Percentiles rank a stretch among this genome's conserved stretches.
Evolutionary conservation across 1,140 invertebrate genomes (phyloP).

Genomic region (Drosophila ambigua): DNA sequence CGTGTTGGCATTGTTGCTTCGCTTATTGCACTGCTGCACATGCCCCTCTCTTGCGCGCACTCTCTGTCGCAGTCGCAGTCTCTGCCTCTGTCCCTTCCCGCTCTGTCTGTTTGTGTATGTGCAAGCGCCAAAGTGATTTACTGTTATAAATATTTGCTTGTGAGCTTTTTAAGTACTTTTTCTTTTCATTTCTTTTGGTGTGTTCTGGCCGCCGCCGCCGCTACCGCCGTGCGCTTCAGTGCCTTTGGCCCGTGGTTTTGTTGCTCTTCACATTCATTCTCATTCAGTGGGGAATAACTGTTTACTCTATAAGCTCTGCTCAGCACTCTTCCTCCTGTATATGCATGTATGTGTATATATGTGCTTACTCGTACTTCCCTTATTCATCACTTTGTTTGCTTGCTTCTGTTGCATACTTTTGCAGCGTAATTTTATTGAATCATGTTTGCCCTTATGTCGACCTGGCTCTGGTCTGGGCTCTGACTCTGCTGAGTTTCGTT

Average conservation of each 20-base stretch:
- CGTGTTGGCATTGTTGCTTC: constrained; percentile 55
- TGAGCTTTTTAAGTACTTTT: constrained; percentile 82
- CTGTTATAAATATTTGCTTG: constrained; percentile 81
- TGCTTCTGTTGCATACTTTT: constrained; percentile 77
- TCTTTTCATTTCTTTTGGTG: constrained; percentile 58
- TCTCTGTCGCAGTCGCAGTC: constrained; percentile 1
- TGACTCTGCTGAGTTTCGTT: constrained; percentile 28
- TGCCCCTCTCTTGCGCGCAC: constrained; percentile 13
- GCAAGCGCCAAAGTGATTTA: constrained; percentile 80
- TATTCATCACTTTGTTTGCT: constrained; percentile 45
- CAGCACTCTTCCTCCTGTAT: background rate
- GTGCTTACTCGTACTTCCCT: background rate
- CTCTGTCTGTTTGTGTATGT: constrained; percentile 37
- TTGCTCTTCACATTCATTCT: constrained; percentile 68
- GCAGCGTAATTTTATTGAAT: constrained; percentile 81
- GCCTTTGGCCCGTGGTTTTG: constrained; percentile 48
- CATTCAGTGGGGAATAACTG: constrained; percentile 50
- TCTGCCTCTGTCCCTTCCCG: constrained; percentile 4
- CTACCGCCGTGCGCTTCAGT: constrained; percentile 28
- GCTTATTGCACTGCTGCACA: constrained; percentile 62
- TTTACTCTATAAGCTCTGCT: constrained; percentile 50
- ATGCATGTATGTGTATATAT: background rate
- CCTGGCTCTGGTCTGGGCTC: too few species aligned
- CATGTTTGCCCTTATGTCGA: constrained; percentile 67
- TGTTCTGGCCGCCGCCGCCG: constrained; percentile 13